Evolutionary conservation across 2,888 invertebrate species (phyloP).

Genomic region (Aspidiotus rigidus): DNA sequence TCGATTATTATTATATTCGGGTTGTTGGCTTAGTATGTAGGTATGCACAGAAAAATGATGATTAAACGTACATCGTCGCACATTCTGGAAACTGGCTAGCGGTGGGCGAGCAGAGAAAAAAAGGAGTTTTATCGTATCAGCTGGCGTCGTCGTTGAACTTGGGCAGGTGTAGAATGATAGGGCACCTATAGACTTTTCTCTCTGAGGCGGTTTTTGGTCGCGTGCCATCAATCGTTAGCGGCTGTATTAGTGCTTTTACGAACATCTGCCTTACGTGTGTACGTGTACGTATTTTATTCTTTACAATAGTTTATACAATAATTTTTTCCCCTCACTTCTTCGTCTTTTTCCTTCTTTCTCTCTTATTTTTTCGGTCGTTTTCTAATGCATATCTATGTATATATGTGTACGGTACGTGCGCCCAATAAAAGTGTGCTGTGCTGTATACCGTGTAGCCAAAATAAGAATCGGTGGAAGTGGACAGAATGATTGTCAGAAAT

Average conservation of each 20-base stretch:
- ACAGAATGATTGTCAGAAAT: constrained; percentile 12
- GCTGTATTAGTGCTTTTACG: constrained; percentile 12
- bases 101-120: constrained; percentile 3
- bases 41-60: too few species aligned
- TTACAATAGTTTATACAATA: not conserved
- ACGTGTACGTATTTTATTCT: too few species aligned
- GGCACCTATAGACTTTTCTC: not conserved
- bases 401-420: not conserved
- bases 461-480: not conserved
- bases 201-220: constrained; percentile 17
- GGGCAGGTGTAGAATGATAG: constrained; percentile 16
- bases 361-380: constrained; percentile 10
- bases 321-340: constrained; percentile 3
- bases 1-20: too few species aligned
- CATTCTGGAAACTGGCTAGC: constrained; percentile 1
- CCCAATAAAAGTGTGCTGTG: too few species aligned
- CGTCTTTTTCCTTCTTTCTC: constrained; percentile 2
- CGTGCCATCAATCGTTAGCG: constrained; percentile 20
- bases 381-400: not conserved
- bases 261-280: constrained; percentile 14
- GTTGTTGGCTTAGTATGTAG: too few species aligned
- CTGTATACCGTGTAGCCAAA: not conserved
- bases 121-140: constrained; percentile 8
- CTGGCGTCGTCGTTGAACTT: constrained; percentile 3
- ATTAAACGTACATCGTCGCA: too few species aligned